Conservation (phyloP, 2,113 vertebrate species). For the Pseudopipra pipra region DNA sequence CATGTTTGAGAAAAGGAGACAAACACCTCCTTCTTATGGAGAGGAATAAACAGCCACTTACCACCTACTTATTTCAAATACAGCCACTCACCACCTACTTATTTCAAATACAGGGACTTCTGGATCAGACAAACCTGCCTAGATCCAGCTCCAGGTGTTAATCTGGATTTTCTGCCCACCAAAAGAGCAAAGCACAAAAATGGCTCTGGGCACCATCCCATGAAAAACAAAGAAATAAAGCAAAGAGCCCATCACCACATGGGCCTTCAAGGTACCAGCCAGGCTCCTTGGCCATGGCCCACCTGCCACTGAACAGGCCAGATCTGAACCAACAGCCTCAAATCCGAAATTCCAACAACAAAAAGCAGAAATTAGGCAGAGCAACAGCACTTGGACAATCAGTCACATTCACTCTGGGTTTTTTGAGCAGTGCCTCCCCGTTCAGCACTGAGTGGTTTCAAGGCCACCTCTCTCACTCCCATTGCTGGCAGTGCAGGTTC, state of each 20-base stretch:
- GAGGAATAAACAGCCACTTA: not conserved
- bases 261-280: not conserved
- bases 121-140: not conserved
- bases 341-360: not conserved
- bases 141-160: not conserved
- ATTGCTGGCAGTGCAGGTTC: fast-evolving
- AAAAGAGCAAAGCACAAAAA: not conserved
- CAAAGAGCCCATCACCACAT: fast-evolving
- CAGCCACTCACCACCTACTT: not conserved
- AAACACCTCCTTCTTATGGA: not conserved
- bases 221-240: not conserved
- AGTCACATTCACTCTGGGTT: fast-evolving
- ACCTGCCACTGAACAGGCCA: not conserved
- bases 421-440: not conserved
- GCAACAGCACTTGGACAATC: not conserved
- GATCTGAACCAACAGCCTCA: fast-evolving
- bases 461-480: not conserved
- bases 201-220: not conserved
- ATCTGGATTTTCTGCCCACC: not conserved
- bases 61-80: not conserved
- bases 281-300: not conserved
- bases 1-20: not conserved
- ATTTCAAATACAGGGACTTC: not conserved
- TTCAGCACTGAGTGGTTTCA: fast-evolving
- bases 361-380: not conserved